These are phyloP conservation scores for Solea solea DNA, from an alignment of 2,113 vertebrate species.

Conservation along the genomic window DNA sequence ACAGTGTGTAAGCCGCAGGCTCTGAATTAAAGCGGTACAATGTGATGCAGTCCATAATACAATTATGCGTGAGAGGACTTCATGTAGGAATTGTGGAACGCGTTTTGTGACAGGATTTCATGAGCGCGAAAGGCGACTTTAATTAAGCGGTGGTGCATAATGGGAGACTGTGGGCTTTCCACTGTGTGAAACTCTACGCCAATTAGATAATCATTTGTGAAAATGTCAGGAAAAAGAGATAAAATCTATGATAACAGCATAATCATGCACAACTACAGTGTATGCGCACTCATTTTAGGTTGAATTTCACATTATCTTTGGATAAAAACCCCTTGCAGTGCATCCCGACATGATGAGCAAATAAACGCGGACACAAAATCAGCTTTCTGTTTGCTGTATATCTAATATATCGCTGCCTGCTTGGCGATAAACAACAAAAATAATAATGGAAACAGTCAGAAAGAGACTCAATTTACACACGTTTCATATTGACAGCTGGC, in stretches of 20 bases:
- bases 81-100: conserved; percentile 59
- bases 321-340: not conserved
- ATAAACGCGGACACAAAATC: not conserved
- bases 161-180: conserved; percentile 54
- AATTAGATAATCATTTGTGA: conserved; percentile 75
- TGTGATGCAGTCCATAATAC: conserved; percentile 63
- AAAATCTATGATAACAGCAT: conserved; percentile 48
- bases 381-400: conserved; percentile 13
- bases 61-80: conserved; percentile 63
- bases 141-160: conserved; percentile 71
- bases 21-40: conserved; percentile 65
- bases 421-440: conserved; percentile 23
- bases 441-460: conserved; percentile 24
- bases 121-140: conserved; percentile 58
- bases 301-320: conserved; percentile 26
- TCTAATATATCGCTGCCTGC: not conserved
- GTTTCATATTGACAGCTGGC: conserved; percentile 65
- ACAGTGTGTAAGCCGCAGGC: conserved; percentile 57
- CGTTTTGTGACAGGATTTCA: conserved; percentile 68
- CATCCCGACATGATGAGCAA: not conserved
- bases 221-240: conserved; percentile 55
- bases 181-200: conserved; percentile 60
- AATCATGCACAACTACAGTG: conserved; percentile 45
- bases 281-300: conserved; percentile 31
- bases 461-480: conserved; percentile 46